Base-by-base conservation (phyloP, 2,888 invertebrate species). In the Acanthosepion lycidas region DNA sequence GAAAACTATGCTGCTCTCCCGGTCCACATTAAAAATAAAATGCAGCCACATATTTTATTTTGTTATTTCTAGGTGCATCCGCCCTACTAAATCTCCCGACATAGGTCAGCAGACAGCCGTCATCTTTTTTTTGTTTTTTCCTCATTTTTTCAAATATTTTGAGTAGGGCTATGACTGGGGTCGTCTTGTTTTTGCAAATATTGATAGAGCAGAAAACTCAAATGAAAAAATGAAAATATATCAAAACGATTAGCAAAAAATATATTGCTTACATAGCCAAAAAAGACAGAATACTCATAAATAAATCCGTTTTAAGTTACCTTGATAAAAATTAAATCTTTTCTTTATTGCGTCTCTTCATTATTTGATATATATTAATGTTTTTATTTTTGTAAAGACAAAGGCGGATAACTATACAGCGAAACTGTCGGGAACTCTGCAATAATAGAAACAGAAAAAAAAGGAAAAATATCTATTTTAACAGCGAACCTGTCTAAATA, bases 21-120 rank as follows among this genome's bases (percentile, higher is more conserved):
- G 78, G 78, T 78, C 9, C 9, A 15, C n/a, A 4, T 33, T 33
- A n/a, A n/a, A 78, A 78, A 33, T 78, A 33, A 78, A 78, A 78
- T 78, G n/a, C 12, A n/a, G n/a, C n/a, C n/a, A 78, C n/a, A 4
- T 78, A 78, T 78, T 78, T 78, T 78, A 78, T 78, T 78, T 78
- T 78, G n/a, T n/a, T 78, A 78, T 33, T 78, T 33, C n/a, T 15
- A 1, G 12, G 78, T 78, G n/a, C 78, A 78, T 78, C n/a, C 78
- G 78, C 15, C 78, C 78, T 78, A 78, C 78, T 78, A 78, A 78
- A 78, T 78, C 78, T 78, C 78, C 78, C n/a, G 78, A 78, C 78
- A 78, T 78, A 78, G 78, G n/a, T 78, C 78, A 78, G 78, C 78
- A 78, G 78, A 78, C 78, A 78, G n/a, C 78, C 78, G 78, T 78